Evolutionary conservation across 2,888 invertebrate genomes (phyloP).

Genomic region (Calameuta filiformis): DNA sequence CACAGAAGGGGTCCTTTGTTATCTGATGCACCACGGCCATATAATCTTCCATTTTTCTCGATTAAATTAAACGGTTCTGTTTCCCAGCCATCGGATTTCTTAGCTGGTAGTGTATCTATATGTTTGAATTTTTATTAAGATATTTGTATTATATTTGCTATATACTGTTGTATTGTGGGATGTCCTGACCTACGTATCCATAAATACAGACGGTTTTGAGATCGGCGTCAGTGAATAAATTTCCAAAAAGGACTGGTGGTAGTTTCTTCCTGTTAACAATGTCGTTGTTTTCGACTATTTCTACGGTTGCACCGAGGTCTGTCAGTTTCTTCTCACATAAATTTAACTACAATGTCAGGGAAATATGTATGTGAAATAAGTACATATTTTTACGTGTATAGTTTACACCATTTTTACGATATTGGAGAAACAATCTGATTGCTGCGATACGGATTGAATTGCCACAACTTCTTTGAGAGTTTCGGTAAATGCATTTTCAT

Average conservation of each 20-base stretch:
- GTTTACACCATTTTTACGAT: slow-evolving; percentile 38
- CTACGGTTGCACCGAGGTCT: slow-evolving; percentile 30
- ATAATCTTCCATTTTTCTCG: slow-evolving; percentile 32
- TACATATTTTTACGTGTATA: neutral
- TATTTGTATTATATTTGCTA: neutral
- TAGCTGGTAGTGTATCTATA: slow-evolving; percentile 25
- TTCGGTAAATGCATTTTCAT: slow-evolving; percentile 25
- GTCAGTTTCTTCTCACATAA: slow-evolving; percentile 35
- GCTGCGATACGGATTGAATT: slow-evolving; percentile 34
- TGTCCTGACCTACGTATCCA: slow-evolving; percentile 35
- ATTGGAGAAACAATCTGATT: slow-evolving; percentile 27
- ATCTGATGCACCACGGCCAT: slow-evolving; percentile 34
- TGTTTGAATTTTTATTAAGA: neutral
- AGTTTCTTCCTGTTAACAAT: slow-evolving; percentile 15
- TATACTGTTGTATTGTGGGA: neutral
- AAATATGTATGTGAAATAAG: neutral
- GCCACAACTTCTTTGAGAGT: slow-evolving; percentile 35
- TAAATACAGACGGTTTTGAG: slow-evolving; percentile 42
- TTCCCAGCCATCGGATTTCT: slow-evolving; percentile 12
- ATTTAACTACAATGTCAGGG: slow-evolving; percentile 27
- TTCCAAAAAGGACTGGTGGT: slow-evolving; percentile 41
- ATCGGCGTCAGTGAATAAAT: slow-evolving; percentile 32
- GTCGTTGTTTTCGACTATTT: slow-evolving; percentile 30
- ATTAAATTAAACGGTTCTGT: slow-evolving; percentile 26
- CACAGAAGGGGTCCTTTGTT: slow-evolving; percentile 38